Base-by-base conservation (phyloP, 2,888 invertebrate genomes). In the Allygus modestus region DNA sequence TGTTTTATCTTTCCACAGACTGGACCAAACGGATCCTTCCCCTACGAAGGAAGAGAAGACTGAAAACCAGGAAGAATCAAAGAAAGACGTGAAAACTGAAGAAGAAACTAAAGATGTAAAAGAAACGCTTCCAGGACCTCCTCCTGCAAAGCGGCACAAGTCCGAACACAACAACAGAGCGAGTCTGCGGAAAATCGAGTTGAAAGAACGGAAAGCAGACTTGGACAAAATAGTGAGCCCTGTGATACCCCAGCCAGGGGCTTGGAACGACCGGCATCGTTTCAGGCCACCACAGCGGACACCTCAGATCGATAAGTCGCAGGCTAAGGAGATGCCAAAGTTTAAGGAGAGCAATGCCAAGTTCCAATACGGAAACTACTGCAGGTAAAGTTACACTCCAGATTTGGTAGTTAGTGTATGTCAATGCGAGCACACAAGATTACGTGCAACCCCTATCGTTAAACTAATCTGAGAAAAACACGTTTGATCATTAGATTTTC, bases 321-420 rank as follows among this genome's bases (percentile, higher is more conserved):
- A 91, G 84, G 91, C 92, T 87, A 65, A 65, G 31, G 28, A 65
- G 15, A 89, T 92, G 88, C 94, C 95, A 12, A 93, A 92, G 85
- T 97, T 96, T 91, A 94, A 95, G 88, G 92, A 94, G 28, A 96
- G 96, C 90, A 94, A 96, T 89, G 93, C 94, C 85, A 94, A 94
- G 89, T 98, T 97, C 91, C 96, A 97, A 89, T 98, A 96, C 92
- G 99, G 99, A 84, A 99, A 99, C 91, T 99, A 98, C 91, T 97
- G 97, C 90, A 95, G 97, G 91, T 94, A 88, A 88, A n/a, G n/a
- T n/a, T n/a, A n/a, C n/a, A n/a, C n/a, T n/a, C n/a, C n/a, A n/a
- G 87, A 83, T 41, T 41, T 41, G 11, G 11, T n/a, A n/a, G n/a
- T n/a, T n/a, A n/a, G n/a, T 58, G 83, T 84, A 79, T 26, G 41